Conservation (phyloP, 2,888 invertebrate genomes). For the Drosophila nr. medialis region DNA sequence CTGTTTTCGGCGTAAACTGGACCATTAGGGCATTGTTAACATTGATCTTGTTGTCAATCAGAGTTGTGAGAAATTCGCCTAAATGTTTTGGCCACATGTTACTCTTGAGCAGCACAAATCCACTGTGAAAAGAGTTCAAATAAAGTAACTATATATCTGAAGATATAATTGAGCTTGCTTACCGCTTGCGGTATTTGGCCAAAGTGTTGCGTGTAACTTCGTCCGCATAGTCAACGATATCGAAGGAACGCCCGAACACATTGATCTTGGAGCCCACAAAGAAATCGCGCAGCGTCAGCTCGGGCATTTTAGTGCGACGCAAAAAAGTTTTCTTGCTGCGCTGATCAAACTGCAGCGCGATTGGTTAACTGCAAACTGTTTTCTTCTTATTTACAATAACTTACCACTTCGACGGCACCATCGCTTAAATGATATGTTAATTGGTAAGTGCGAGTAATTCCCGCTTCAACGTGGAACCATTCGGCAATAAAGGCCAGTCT, state of each 20-base stretch:
- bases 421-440: slow-evolving; percentile 92
- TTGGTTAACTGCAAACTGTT: background rate
- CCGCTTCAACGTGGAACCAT: slow-evolving; percentile 94
- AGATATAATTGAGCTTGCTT: slow-evolving; percentile 60
- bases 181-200: slow-evolving; percentile 89
- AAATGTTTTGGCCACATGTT: slow-evolving; percentile 88
- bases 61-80: slow-evolving; percentile 90
- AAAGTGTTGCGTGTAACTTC: slow-evolving; percentile 86
- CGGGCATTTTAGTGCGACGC: slow-evolving; percentile 89
- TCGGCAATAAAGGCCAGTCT: slow-evolving; percentile 89
- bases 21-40: slow-evolving; percentile 91
- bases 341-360: slow-evolving; percentile 86
- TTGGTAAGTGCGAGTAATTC: slow-evolving; percentile 90
- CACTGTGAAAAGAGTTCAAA: slow-evolving; percentile 85
- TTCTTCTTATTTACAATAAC: slow-evolving; percentile 39
- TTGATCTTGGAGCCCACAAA: slow-evolving; percentile 90
- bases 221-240: slow-evolving; percentile 90
- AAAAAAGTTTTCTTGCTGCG: slow-evolving; percentile 88
- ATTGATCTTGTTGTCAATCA: slow-evolving; percentile 87
- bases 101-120: slow-evolving; percentile 92
- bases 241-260: slow-evolving; percentile 90
- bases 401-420: slow-evolving; percentile 92
- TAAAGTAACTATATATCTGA: background rate
- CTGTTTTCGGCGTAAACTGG: slow-evolving; percentile 88
- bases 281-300: slow-evolving; percentile 88